Percentiles rank a stretch among this genome's conserved stretches.
Evolutionary conservation across 2,797 vertebrate species (phyloP).

Genomic region (Lutjanus campechanus): DNA sequence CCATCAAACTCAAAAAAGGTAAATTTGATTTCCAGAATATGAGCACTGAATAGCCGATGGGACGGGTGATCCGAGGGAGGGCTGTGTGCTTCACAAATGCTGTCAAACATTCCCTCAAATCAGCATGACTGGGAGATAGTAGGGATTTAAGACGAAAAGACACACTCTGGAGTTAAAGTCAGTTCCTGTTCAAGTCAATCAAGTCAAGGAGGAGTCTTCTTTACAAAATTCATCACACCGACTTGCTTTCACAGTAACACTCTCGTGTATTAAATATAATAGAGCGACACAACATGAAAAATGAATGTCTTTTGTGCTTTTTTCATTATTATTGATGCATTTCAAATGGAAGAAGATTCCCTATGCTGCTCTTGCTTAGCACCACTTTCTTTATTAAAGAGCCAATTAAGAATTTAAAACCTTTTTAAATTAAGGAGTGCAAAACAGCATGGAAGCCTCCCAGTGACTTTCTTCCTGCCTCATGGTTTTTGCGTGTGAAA

Average conservation of each 20-base stretch:
- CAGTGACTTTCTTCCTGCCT: constrained; percentile 44
- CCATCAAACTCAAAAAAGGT: constrained; percentile 52
- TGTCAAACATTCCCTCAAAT: constrained; percentile 66
- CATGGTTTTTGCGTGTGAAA: constrained; percentile 31
- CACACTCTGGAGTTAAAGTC: constrained; percentile 54
- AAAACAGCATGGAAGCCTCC: constrained; percentile 55
- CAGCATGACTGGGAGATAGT: constrained; percentile 48
- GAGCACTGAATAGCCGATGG: constrained; percentile 46
- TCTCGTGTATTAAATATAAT: constrained; percentile 72
- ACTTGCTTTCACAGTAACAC: constrained; percentile 65
- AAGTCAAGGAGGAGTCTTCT: constrained; percentile 61
- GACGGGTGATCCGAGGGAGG: constrained; percentile 35
- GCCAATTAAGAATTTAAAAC: constrained; percentile 77
- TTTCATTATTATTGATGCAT: constrained; percentile 78
- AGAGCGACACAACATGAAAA: constrained; percentile 68
- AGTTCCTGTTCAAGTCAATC: constrained; percentile 73
- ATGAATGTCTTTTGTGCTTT: constrained; percentile 73
- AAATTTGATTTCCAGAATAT: constrained; percentile 57
- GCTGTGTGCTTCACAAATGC: constrained; percentile 41
- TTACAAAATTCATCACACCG: constrained; percentile 76
- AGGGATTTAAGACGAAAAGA: constrained; percentile 62
- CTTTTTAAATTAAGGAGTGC: constrained; percentile 62
- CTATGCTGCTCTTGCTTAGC: constrained; percentile 65
- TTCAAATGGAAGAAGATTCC: constrained; percentile 71
- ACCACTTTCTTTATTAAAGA: constrained; percentile 78